Percentiles rank a stretch among this genome's conserved stretches.
Conservation (phyloP, 2,888 invertebrate genomes). For the Eristalis arbustorum region DNA sequence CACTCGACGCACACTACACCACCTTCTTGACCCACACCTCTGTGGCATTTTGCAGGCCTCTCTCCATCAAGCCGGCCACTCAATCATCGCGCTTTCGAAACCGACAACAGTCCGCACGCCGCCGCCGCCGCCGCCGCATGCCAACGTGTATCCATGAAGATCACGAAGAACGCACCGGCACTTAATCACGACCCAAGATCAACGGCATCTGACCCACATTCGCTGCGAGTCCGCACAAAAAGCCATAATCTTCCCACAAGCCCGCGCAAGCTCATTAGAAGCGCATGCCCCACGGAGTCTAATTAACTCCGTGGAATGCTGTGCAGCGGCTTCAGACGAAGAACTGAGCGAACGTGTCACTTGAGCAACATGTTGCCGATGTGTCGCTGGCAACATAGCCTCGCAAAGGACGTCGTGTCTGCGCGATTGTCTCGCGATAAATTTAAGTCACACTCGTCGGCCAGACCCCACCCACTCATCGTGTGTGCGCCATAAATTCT, state of each 20-base stretch:
- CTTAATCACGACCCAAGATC: slow-evolving; percentile 31
- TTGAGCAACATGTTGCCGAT: slow-evolving; percentile 30
- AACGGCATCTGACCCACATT: slow-evolving; percentile 35
- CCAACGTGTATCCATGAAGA: neutral
- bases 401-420: slow-evolving; percentile 3
- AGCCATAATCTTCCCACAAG: slow-evolving; percentile 1
- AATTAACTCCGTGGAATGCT: neutral
- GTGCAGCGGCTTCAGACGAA: neutral
- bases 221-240: neutral
- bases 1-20: neutral
- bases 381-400: neutral
- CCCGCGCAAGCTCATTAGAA: slow-evolving; percentile 17
- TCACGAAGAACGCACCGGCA: slow-evolving; percentile 20
- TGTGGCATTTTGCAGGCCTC: neutral
- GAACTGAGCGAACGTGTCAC: neutral
- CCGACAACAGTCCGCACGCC: neutral
- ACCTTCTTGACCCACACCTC: neutral
- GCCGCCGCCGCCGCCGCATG: slow-evolving; percentile 10
- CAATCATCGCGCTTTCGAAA: slow-evolving; percentile 38
- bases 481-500: neutral
- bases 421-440: neutral
- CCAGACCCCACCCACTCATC: slow-evolving; percentile 41
- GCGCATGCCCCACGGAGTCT: neutral
- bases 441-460: neutral
- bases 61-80: neutral